Conservation (phyloP, 2,113 vertebrate species). For the Platysteira castanea region DNA sequence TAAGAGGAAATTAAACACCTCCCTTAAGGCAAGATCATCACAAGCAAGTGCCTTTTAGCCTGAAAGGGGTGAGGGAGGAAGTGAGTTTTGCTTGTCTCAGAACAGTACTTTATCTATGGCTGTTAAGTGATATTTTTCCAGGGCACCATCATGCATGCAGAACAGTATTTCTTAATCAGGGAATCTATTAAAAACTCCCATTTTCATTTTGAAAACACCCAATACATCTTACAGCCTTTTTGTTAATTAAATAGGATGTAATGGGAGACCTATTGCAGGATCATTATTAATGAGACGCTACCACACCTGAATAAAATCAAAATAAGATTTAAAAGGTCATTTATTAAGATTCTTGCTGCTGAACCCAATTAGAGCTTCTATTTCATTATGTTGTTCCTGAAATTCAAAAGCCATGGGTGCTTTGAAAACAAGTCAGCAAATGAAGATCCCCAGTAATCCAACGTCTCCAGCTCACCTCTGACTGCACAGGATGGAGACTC, state of each 20-base stretch:
- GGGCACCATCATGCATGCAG: background rate
- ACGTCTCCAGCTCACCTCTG: background rate
- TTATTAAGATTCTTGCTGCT: slow-evolving; percentile 25
- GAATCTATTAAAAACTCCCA: slow-evolving; percentile 30
- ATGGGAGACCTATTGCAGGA: background rate
- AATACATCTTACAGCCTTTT: slow-evolving; percentile 19
- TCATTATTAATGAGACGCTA: background rate
- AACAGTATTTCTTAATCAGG: background rate
- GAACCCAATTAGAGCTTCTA: slow-evolving; percentile 1
- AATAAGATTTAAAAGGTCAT: slow-evolving; percentile 35
- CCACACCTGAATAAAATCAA: slow-evolving; percentile 46
- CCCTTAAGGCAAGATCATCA: background rate
- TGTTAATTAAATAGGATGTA: slow-evolving; percentile 42
- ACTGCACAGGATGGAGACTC: background rate
- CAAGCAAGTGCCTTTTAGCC: background rate
- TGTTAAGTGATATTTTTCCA: background rate
- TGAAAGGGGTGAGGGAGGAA: background rate
- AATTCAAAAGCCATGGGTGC: background rate
- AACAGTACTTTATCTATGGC: background rate
- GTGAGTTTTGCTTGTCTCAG: background rate
- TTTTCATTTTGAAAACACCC: slow-evolving; percentile 28
- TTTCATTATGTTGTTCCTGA: background rate
- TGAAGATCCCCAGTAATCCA: background rate
- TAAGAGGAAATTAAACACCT: background rate
- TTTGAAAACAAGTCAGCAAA: background rate